Conservation (phyloP, 2,888 invertebrate genomes). For the Troilus luridus region DNA sequence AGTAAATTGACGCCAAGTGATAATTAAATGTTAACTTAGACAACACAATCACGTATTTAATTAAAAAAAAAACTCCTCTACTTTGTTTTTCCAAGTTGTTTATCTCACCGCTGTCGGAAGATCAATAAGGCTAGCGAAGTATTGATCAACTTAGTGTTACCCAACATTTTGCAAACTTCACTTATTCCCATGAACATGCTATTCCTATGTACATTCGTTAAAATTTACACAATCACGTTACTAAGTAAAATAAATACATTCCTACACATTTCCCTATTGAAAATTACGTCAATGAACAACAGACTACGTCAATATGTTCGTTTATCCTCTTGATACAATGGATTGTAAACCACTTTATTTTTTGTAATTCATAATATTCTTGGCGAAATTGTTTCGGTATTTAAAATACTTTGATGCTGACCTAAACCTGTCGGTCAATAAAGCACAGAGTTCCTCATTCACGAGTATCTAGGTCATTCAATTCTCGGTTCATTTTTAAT, state of each 20-base stretch:
- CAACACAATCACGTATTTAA: background rate
- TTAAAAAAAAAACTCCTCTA: background rate
- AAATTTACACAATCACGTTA: background rate
- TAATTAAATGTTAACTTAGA: background rate
- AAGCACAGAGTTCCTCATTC: background rate
- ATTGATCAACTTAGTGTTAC: conserved; percentile 26
- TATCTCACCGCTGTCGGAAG: background rate
- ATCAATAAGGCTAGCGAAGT: background rate
- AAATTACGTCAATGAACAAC: background rate
- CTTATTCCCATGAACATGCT: background rate
- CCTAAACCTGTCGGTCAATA: background rate
- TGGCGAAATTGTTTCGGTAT: background rate
- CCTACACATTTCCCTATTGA: too few relatives aligned
- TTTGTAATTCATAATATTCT: background rate
- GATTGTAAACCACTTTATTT: background rate
- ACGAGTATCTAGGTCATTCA: background rate
- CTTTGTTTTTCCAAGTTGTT: conserved; percentile 14
- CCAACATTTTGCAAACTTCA: conserved; percentile 30
- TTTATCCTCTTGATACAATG: background rate
- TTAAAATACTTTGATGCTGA: background rate
- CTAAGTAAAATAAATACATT: background rate
- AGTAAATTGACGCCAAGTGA: background rate
- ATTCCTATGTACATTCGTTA: background rate
- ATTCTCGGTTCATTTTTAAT: background rate
- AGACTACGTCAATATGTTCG: background rate